Base-by-base conservation (phyloP, 2,797 vertebrate genomes). In the Choloepus didactylus region DNA sequence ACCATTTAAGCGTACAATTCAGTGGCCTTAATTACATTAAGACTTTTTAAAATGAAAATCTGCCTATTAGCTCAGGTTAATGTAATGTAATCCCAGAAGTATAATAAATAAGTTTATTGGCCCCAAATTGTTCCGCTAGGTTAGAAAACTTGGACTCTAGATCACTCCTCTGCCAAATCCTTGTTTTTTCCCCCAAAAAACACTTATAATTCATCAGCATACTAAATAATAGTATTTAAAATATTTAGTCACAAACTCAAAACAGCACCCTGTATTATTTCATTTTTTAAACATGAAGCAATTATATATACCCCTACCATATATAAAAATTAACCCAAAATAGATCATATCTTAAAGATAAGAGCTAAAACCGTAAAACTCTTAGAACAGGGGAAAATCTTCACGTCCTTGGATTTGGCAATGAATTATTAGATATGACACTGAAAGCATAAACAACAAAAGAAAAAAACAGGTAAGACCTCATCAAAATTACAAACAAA, bases 1-100 rank as follows among this genome's bases (percentile, higher is more conserved):
- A 49, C 49, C 49, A 49, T 49, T 49, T 12, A 49, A 49, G 49
- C 8, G 12, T 2, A 49, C 49, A 49, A 49, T 49, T 49, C 49
- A 49, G 49, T 49, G 49, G 49, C 12, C 49, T 12, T 49, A 49
- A 49, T 49, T 49, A 49, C 9, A 49, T 49, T 89, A 77, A n/a
- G 56, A 54, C 3, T 16, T 80, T 93, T 91, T 70, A 82, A 69
- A 85, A 76, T 59, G 77, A 96, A 76, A 82, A 76, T 54, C 46
- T 62, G 18, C 14, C 41, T 69, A 87, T 87, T 70, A 76, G 70
- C 54, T 73, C 41, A 72, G 69, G 80, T 69, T 77, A 86, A 86
- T 35, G 15, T 76, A 82, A 51, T 46, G 25, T 70, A 89, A 72
- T 29, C 62, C 41, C 29, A 85, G n/a, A 44, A 79, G 83, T 86